Base-by-base conservation (phyloP, 2,888 invertebrate genomes). In the Sylvicola cinctus region DNA sequence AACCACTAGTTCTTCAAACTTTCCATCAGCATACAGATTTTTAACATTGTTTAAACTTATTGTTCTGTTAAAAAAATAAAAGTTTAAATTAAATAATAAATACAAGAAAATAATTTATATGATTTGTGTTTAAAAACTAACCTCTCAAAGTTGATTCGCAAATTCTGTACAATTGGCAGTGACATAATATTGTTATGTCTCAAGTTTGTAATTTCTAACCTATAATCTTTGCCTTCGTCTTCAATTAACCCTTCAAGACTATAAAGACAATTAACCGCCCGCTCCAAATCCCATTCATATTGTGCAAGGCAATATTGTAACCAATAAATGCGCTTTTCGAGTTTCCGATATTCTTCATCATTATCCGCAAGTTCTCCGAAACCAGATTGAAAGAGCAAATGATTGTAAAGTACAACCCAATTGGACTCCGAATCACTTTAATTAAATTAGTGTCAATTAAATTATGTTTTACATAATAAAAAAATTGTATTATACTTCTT, bases 1-100 rank as follows among this genome's bases (percentile, higher is more conserved):
- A 13, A 62, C 57, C 13, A 74, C 62, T 1, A 80, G 66, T 45
- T 76, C 73, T 14, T 64, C 60, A 49, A 73, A 80, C 33, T 66
- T 63, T 29, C 70, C 65, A 13, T 61, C 61, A 15, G 71, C 66
- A 50, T 70, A 75, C n/a, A 79, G 55, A 36, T 66, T 63, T 50
- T 73, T 65, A 1, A 80, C 68, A 43, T 70, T 70, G 11, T 70
- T 66, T 16, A 80, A 51, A 41, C 60, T 60, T 41, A 62, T 64
- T 46, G 65, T 65, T 40, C 65, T 57, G 42, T 63, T 62, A 27
- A 62, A 51, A 39, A 55, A 59, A 6, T 6, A 30, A 25, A 6
- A 14, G 14, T 14, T 15, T 13, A 29, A 3, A 12, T 23, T 25
- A 28, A 20, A 12, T 8, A 14, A 8, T 38, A 16, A 33, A 35